Percentiles rank a stretch among this genome's conserved stretches.
Conservation (phyloP, 2,113 vertebrate genomes). For the Rana temporaria region DNA sequence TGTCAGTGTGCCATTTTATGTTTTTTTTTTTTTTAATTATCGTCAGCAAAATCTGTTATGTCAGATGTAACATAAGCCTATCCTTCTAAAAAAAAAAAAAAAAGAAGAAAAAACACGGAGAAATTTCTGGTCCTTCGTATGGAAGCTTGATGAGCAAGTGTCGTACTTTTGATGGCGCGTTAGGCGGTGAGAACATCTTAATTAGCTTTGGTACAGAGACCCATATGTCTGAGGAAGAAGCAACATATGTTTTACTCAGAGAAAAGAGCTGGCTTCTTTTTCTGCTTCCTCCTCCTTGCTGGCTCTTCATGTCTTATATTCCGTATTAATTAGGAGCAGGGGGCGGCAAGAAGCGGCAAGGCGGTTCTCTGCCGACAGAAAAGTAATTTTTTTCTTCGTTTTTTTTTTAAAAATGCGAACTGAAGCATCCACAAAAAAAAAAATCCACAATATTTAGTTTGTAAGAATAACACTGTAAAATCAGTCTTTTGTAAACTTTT, state of each 20-base stretch:
- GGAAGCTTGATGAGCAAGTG: constrained; percentile 26
- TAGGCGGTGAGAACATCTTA: constrained; percentile 28
- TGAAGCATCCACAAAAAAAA: background rate
- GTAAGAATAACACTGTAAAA: background rate
- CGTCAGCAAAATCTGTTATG: constrained; percentile 19
- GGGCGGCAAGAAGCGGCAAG: no score
- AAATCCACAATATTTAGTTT: background rate
- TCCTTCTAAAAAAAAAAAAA: background rate
- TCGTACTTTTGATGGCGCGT: constrained; percentile 22
- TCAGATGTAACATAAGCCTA: constrained; percentile 26
- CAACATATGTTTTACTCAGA: constrained; percentile 23
- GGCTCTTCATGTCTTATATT: background rate
- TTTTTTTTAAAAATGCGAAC: background rate
- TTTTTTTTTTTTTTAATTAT: constrained; percentile 46
- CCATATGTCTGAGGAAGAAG: constrained; percentile 26
- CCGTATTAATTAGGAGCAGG: constrained; percentile 6
- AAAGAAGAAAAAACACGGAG: background rate
- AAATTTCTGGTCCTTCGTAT: background rate
- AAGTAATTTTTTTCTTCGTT: background rate
- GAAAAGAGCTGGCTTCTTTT: background rate
- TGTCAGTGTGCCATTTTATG: background rate
- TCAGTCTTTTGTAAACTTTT: background rate
- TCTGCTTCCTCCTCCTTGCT: no score
- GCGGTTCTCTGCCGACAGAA: background rate
- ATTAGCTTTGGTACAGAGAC: constrained; percentile 51